Evolutionary conservation across 1,140 invertebrate species (phyloP).

Genomic region (Triops longicaudatus): DNA sequence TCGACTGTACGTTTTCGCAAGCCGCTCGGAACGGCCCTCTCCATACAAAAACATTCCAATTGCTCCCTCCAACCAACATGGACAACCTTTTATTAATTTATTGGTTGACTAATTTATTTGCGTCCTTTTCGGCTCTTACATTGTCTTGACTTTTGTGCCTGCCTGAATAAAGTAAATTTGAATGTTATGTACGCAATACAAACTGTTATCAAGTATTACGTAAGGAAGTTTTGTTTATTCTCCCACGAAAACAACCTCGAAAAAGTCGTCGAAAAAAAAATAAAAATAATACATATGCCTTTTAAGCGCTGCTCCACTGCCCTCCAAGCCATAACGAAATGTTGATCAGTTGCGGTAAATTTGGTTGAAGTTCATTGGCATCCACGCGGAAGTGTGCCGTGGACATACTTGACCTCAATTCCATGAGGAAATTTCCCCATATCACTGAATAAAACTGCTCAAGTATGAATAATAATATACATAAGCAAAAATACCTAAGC

Average conservation of each 20-base stretch:
- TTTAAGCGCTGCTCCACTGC: neutral
- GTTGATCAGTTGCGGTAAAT: neutral
- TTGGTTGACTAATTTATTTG: slow-evolving; percentile 15
- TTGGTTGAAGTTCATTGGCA: neutral
- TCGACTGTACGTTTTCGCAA: neutral
- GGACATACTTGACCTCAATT: neutral
- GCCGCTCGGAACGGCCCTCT: neutral
- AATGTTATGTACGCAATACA: neutral
- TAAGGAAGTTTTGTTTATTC: neutral
- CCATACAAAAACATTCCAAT: slow-evolving; percentile 8
- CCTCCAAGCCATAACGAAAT: neutral
- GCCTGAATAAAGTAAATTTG: neutral
- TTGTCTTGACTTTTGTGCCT: neutral
- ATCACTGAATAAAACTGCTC: neutral
- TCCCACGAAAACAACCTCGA: neutral
- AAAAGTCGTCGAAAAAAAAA: neutral
- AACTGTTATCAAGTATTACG: neutral
- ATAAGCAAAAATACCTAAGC: neutral
- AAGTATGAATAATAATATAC: too few relatives aligned
- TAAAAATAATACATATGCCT: neutral
- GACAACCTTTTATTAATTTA: slow-evolving; percentile 6
- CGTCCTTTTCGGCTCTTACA: neutral
- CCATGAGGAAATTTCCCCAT: neutral
- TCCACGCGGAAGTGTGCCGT: neutral
- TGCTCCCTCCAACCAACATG: neutral